Conservation (phyloP, 2,113 vertebrate species). For the Dinomys branickii region DNA sequence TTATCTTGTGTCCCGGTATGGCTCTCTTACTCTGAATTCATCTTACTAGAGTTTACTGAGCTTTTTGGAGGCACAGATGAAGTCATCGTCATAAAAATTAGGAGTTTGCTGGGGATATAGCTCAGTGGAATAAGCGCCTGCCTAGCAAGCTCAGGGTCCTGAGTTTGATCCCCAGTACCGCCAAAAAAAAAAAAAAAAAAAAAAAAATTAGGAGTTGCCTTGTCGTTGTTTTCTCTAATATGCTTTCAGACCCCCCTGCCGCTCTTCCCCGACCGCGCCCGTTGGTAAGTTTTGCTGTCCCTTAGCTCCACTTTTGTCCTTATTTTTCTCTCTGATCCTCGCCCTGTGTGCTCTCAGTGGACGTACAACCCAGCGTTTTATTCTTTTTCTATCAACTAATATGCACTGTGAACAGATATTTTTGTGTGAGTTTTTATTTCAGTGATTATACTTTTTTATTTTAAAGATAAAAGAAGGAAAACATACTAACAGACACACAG, state of each 20-base stretch:
- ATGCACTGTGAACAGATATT: not conserved
- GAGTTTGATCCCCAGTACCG: too few relatives aligned
- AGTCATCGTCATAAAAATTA: too few relatives aligned
- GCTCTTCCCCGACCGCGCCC: not conserved
- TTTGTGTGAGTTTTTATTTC: not conserved
- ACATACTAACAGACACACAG: too few relatives aligned
- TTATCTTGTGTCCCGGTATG: not conserved
- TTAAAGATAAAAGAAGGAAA: too few relatives aligned
- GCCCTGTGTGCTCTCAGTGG: not conserved
- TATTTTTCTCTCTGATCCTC: not conserved
- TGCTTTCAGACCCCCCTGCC: not conserved
- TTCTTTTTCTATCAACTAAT: not conserved
- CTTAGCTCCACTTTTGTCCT: not conserved
- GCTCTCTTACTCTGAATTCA: not conserved
- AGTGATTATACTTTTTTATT: not conserved
- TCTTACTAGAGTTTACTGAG: not conserved
- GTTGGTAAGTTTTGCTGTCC: not conserved
- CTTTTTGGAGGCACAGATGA: too few relatives aligned
- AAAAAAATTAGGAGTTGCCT: too few relatives aligned
- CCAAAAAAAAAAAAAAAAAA: too few relatives aligned
- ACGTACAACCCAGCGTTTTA: not conserved
- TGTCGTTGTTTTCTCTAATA: not conserved
- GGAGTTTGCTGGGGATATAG: too few relatives aligned
- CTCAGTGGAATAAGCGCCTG: too few relatives aligned
- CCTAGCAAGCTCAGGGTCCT: too few relatives aligned